These are phyloP conservation scores for Archilochus colubris DNA, from an alignment of 2,113 vertebrate species.

Conservation along the genomic window DNA sequence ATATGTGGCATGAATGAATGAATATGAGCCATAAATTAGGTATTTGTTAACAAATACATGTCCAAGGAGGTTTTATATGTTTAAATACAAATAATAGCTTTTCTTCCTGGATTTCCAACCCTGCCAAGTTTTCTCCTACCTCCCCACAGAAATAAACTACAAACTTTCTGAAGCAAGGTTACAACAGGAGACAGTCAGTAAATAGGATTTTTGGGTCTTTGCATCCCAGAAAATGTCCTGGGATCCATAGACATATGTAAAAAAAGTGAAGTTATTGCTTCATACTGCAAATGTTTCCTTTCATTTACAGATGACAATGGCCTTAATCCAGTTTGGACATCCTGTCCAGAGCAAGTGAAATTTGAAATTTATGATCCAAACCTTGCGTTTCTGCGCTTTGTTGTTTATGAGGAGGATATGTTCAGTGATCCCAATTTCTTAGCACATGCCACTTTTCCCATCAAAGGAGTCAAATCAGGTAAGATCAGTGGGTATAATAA, in stretches of 20 bases:
- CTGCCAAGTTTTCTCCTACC: background rate
- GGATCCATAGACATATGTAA: background rate
- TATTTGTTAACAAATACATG: background rate
- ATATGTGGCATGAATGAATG: background rate
- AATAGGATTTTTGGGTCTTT: slow-evolving; percentile 23
- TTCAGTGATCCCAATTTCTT: slow-evolving; percentile 99
- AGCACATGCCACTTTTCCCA: slow-evolving; percentile 92
- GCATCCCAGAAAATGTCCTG: background rate
- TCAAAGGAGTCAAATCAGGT: slow-evolving; percentile 94
- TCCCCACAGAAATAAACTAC: background rate
- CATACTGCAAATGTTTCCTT: slow-evolving; percentile 2
- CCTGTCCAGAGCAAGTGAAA: slow-evolving; percentile 80
- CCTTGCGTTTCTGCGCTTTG: slow-evolving; percentile 91
- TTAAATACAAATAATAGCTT: background rate
- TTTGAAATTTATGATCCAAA: slow-evolving; percentile 91
- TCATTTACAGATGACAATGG: slow-evolving; percentile 90
- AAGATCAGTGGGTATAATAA: background rate
- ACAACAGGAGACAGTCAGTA: background rate
- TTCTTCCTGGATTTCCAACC: background rate
- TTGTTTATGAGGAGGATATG: slow-evolving; percentile 97
- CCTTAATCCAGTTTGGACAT: slow-evolving; percentile 90
- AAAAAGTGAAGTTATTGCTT: slow-evolving; percentile 2
- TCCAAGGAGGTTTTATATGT: background rate
- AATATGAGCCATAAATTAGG: background rate
- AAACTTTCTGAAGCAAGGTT: slow-evolving; percentile 12